These are phyloP conservation scores for Epicampocera succincta DNA, from an alignment of 2,888 invertebrate genomes.

Conservation along the genomic window DNA sequence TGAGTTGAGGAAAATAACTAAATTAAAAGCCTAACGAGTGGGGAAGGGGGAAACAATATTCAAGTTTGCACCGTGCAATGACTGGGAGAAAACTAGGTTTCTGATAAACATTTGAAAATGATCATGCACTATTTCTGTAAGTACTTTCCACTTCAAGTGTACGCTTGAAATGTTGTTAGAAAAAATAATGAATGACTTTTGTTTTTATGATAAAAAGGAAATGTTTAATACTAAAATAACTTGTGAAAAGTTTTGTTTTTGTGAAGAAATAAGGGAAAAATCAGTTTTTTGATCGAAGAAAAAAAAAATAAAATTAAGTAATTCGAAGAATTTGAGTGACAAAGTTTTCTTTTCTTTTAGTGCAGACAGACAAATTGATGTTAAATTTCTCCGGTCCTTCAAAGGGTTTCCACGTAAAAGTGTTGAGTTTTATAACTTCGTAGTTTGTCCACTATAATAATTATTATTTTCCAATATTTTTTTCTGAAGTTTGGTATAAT, in stretches of 20 bases:
- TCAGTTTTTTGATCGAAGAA: neutral
- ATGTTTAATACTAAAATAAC: constrained; percentile 22
- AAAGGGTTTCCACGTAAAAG: too few relatives aligned
- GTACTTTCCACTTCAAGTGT: constrained; percentile 11
- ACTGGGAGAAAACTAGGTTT: constrained; percentile 47
- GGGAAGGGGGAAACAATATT: constrained; percentile 25
- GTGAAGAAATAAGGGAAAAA: neutral
- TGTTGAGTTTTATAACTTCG: too few relatives aligned
- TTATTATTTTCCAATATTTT: too few relatives aligned
- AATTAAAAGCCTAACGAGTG: neutral
- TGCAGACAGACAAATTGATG: neutral
- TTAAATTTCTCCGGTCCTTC: too few relatives aligned
- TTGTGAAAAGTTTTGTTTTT: too few relatives aligned
- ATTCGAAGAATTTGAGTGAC: neutral
- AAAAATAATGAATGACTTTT: constrained; percentile 30
- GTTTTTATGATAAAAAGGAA: constrained; percentile 32
- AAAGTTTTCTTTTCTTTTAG: neutral
- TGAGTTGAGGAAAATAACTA: neutral
- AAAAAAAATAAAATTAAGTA: neutral
- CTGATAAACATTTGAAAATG: constrained; percentile 34
- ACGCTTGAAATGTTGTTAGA: constrained; percentile 18
- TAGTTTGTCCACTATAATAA: too few relatives aligned
- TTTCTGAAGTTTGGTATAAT: too few relatives aligned
- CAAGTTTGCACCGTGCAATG: constrained; percentile 51
- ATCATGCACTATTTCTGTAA: constrained; percentile 26